Percentiles rank a stretch among this genome's conserved stretches.
Evolutionary conservation across 2,797 vertebrate species (phyloP).

Genomic region (Cossypha polioptera): DNA sequence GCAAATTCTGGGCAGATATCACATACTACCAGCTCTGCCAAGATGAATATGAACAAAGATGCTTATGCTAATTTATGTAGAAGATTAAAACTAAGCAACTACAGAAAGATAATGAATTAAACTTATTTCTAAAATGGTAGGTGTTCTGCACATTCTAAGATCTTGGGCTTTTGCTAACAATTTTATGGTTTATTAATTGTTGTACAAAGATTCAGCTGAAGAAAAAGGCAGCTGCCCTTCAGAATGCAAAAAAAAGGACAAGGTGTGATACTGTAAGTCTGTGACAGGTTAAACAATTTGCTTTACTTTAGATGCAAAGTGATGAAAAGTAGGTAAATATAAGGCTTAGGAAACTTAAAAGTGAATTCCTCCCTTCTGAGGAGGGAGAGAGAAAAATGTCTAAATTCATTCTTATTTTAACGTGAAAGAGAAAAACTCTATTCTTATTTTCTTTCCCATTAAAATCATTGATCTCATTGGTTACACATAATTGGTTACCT

Average conservation of each 20-base stretch:
- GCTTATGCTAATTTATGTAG: not conserved
- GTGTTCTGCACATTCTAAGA: not conserved
- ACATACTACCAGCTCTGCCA: not conserved
- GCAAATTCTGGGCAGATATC: constrained; percentile 15
- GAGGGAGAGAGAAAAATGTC: not conserved
- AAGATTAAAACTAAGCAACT: not conserved
- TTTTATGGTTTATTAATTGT: not conserved
- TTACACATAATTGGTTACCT: not conserved
- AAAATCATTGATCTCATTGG: not conserved
- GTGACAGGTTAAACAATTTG: not conserved
- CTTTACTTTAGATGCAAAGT: not conserved
- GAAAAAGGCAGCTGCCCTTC: not conserved
- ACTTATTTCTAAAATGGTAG: not conserved
- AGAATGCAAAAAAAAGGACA: not conserved
- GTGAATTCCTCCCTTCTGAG: not conserved
- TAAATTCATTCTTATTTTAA: not conserved
- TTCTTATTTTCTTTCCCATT: not conserved
- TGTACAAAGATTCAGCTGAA: not conserved
- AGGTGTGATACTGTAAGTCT: not conserved
- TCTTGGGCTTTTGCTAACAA: not conserved
- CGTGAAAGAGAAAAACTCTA: not conserved
- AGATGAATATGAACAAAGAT: not conserved
- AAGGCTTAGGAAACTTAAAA: not conserved
- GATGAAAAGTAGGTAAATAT: not conserved
- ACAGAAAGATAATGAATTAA: not conserved